Conservation (phyloP, 2,113 vertebrate genomes). For the Sturnus vulgaris region DNA sequence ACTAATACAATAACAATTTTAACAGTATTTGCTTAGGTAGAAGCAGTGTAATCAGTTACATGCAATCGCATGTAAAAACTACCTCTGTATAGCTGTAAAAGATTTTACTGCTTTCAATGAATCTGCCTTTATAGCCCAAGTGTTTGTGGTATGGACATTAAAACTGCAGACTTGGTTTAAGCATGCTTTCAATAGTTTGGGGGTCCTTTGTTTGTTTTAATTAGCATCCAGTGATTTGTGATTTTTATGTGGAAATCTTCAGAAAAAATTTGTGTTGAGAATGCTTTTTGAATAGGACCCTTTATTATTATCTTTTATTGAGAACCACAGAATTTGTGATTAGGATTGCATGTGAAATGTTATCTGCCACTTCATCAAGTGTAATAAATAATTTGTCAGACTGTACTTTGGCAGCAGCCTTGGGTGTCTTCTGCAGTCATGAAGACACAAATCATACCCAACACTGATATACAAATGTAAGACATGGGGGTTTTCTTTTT, state of each 20-base stretch:
- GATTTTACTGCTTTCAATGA: not conserved
- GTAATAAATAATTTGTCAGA: not conserved
- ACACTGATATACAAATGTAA: fast-evolving
- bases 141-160: not conserved
- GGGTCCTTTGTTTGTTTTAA: not conserved
- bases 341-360: not conserved
- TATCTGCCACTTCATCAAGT: not conserved
- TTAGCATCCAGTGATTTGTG: not conserved
- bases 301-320: no score
- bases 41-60: not conserved
- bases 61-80: not conserved
- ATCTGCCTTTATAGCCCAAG: not conserved
- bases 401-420: not conserved
- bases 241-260: not conserved
- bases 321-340: not conserved
- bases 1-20: not conserved
- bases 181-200: not conserved
- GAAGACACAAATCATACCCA: not conserved
- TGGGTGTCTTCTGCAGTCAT: not conserved
- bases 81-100: not conserved
- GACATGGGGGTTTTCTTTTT: not conserved
- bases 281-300: not conserved
- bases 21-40: not conserved
- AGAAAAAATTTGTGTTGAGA: not conserved
- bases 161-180: not conserved